A percentile compares a stretch with the other conserved stretches of the same genome.
phyloP scores from a whole-genome alignment of 2,888 invertebrate species.

The Synanthedon formicaeformis region DNA sequence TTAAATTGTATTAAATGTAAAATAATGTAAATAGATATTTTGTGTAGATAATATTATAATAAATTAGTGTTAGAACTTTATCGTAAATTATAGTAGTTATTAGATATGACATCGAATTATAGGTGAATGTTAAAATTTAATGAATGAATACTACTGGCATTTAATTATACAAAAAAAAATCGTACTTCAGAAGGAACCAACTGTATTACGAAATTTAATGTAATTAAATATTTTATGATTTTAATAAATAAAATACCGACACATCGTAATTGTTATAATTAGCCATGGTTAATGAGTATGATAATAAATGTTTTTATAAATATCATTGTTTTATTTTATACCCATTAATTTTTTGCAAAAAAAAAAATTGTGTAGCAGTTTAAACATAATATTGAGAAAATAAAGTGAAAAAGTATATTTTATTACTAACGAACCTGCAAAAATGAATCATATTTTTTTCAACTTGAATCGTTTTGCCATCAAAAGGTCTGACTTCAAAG shows the following conservation, averaged over 20 bases:
- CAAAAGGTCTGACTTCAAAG: neutral
- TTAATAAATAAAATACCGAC: too few relatives aligned
- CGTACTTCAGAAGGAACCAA: too few relatives aligned
- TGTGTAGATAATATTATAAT: neutral
- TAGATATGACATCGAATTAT: constrained; percentile 4
- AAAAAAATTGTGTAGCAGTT: neutral
- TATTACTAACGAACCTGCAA: neutral
- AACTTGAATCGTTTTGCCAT: neutral
- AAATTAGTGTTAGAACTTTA: neutral
- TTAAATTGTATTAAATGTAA: neutral
- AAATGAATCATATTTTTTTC: neutral
- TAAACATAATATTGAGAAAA: neutral
- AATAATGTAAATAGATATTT: neutral
- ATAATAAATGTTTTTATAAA: neutral
- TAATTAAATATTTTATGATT: too few relatives aligned
- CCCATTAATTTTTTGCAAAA: neutral
- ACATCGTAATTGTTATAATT: neutral
- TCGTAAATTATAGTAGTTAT: too few relatives aligned
- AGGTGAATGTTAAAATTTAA: neutral
- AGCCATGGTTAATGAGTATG: neutral
- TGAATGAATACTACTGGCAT: too few relatives aligned
- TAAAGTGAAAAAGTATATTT: neutral
- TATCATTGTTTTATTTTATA: neutral
- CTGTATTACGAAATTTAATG: too few relatives aligned
- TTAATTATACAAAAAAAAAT: too few relatives aligned